phyloP scores from a whole-genome alignment of 2,113 vertebrate species.

The Chamaetylas fuelleborni region DNA sequence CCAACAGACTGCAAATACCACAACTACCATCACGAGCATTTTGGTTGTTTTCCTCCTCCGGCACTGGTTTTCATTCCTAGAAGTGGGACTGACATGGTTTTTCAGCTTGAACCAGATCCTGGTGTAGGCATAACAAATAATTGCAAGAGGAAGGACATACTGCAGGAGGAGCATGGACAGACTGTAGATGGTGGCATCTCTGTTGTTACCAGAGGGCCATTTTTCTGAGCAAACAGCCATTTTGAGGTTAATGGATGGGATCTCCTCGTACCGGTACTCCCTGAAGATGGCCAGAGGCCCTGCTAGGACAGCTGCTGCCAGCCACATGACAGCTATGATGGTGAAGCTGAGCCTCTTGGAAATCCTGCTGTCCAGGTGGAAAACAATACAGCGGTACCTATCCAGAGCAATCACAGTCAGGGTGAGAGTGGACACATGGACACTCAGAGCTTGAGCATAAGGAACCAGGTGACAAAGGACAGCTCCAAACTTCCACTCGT shows the following conservation, averaged over 20 bases:
- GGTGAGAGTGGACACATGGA: slow-evolving; percentile 88
- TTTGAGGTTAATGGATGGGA: slow-evolving; percentile 82
- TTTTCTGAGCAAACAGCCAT: slow-evolving; percentile 90
- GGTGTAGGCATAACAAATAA: slow-evolving; percentile 89
- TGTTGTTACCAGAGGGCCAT: slow-evolving; percentile 84
- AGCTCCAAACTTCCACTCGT: slow-evolving; percentile 91
- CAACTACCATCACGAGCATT: slow-evolving; percentile 88
- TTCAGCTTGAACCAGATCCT: slow-evolving; percentile 92
- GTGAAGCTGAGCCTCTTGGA: slow-evolving; percentile 81
- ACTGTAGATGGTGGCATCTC: slow-evolving; percentile 89
- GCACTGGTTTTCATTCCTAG: slow-evolving; percentile 78
- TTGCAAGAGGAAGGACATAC: slow-evolving; percentile 83
- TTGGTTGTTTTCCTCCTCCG: slow-evolving; percentile 89
- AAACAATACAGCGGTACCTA: slow-evolving; percentile 89
- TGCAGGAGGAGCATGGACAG: slow-evolving; percentile 90
- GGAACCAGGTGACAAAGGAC: slow-evolving; percentile 88
- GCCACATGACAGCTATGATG: slow-evolving; percentile 85
- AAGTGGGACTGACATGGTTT: slow-evolving; percentile 86
- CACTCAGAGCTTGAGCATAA: slow-evolving; percentile 88
- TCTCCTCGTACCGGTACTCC: slow-evolving; percentile 85
- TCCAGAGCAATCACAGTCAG: slow-evolving; percentile 89
- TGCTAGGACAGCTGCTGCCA: slow-evolving; percentile 81
- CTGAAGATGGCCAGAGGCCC: slow-evolving; percentile 89
- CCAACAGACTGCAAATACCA: slow-evolving; percentile 89
- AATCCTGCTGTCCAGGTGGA: slow-evolving; percentile 86